A percentile compares a stretch with the other conserved stretches of the same genome.
phyloP scores from a whole-genome alignment of 2,113 vertebrate species.

The Gila orcuttii region DNA sequence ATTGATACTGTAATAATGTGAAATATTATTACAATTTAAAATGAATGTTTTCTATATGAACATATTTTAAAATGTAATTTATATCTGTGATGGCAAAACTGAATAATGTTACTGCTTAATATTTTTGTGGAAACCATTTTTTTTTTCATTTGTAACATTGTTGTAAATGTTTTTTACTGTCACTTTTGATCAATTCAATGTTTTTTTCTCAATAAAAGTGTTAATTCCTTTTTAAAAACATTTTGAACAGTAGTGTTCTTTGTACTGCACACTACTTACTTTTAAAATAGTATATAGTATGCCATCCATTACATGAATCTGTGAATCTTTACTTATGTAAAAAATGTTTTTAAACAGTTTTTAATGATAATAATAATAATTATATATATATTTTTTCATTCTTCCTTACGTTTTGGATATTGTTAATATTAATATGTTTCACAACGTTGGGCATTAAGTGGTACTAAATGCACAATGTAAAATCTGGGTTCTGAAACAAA shows the following conservation, averaged over 20 bases:
- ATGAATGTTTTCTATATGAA: not conserved
- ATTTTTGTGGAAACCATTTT: not conserved
- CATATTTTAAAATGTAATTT: not conserved
- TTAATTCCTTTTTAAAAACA: not conserved
- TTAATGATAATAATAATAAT: too few relatives aligned
- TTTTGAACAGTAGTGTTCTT: too few relatives aligned
- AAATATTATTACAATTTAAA: not conserved
- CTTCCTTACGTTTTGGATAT: not conserved
- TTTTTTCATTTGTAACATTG: not conserved
- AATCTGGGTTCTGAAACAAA: not conserved
- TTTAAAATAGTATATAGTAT: too few relatives aligned
- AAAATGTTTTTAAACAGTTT: too few relatives aligned
- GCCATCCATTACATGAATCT: too few relatives aligned
- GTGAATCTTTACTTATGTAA: too few relatives aligned
- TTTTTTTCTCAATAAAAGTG: not conserved
- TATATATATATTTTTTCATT: not conserved
- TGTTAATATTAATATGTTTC: not conserved
- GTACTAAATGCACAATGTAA: not conserved
- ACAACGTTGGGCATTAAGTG: too few relatives aligned
- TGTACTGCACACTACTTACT: too few relatives aligned
- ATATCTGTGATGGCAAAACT: not conserved
- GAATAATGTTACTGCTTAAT: not conserved
- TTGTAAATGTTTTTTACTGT: not conserved
- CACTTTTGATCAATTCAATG: not conserved
- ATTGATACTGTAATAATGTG: not conserved